A percentile compares a stretch with the other conserved stretches of the same genome.
Conservation (phyloP, 2,888 invertebrate species). For the Gymnocheta viridis region DNA sequence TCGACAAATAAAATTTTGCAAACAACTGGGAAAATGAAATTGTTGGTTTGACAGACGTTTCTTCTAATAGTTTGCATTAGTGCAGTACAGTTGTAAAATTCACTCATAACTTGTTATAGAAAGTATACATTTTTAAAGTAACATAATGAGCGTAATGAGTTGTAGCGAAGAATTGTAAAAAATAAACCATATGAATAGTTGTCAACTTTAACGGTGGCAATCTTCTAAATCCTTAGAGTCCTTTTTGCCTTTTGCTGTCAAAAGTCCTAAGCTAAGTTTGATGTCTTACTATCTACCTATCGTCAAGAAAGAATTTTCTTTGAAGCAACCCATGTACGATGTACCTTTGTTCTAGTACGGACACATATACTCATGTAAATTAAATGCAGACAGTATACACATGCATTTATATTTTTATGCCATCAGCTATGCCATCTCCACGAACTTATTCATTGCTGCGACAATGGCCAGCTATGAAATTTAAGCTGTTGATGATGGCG, state of each 20-base stretch:
- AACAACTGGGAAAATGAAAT: neutral
- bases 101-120: too few species aligned
- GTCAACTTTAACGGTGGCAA: too few species aligned
- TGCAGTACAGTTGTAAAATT: neutral
- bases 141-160: too few species aligned
- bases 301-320: neutral
- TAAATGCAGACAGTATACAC: neutral
- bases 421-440: neutral
- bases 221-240: too few species aligned
- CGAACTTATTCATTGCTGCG: neutral
- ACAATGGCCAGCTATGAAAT: constrained; percentile 47
- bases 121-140: too few species aligned
- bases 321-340: neutral
- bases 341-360: neutral
- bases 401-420: neutral
- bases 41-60: neutral
- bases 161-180: too few species aligned
- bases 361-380: neutral
- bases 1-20: too few species aligned
- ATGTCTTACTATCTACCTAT: constrained; percentile 17
- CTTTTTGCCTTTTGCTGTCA: neutral
- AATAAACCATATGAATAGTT: too few species aligned
- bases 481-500: constrained; percentile 32
- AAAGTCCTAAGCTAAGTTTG: neutral
- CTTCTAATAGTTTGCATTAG: neutral